Evolutionary conservation across 2,888 invertebrate species (phyloP).

Genomic region (Steromphala cineraria): DNA sequence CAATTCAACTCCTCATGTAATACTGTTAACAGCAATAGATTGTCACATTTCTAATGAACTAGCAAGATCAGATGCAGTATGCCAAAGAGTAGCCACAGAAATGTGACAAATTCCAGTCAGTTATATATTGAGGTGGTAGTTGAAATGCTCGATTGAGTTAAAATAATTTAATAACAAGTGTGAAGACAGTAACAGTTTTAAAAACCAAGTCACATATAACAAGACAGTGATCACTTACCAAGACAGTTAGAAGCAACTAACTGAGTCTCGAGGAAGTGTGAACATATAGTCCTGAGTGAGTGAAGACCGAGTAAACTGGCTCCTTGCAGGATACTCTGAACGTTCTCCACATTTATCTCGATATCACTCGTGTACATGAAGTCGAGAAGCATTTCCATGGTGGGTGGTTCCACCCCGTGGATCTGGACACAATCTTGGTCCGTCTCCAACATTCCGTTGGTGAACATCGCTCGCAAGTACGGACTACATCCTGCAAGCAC

Average conservation of each 20-base stretch:
- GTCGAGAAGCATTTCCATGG: constrained; percentile 69
- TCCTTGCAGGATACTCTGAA: constrained; percentile 70
- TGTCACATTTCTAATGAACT: too few species aligned
- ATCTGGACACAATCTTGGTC: constrained; percentile 66
- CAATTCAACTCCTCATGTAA: too few species aligned
- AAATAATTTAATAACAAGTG: too few species aligned
- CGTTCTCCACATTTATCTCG: constrained; percentile 70
- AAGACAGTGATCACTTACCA: constrained; percentile 49
- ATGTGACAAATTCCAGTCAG: too few species aligned
- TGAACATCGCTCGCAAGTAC: constrained; percentile 73
- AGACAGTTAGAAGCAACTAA: constrained; percentile 70
- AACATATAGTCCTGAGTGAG: constrained; percentile 64
- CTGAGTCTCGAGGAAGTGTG: constrained; percentile 71
- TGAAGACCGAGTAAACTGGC: constrained; percentile 69
- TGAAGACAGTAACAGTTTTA: too few species aligned
- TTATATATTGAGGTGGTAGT: too few species aligned
- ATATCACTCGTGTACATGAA: constrained; percentile 72
- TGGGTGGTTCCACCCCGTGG: constrained; percentile 66
- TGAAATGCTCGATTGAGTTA: too few species aligned
- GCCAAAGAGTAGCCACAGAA: too few species aligned
- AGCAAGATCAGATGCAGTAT: too few species aligned
- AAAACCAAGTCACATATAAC: too few species aligned
- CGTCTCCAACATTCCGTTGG: constrained; percentile 72
- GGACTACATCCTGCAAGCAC: constrained; percentile 72
- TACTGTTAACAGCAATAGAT: too few species aligned